A percentile compares a stretch with the other conserved stretches of the same genome.
Conservation (phyloP, 2,888 invertebrate genomes). For the Lapara coniferarum region DNA sequence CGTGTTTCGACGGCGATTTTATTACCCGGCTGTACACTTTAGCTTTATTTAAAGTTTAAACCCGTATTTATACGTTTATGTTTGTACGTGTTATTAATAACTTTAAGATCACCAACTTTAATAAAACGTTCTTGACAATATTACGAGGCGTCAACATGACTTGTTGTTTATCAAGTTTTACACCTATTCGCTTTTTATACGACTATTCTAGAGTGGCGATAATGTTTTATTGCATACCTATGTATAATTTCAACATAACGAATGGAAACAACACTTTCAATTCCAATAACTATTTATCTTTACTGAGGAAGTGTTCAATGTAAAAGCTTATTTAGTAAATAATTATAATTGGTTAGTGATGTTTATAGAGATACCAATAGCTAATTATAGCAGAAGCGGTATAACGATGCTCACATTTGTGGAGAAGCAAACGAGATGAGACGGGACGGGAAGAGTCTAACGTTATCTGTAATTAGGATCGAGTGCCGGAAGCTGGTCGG, state of each 20-base stretch:
- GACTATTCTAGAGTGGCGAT: background rate
- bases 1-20: slow-evolving; percentile 50
- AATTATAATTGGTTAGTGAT: slow-evolving; percentile 22
- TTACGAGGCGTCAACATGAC: background rate
- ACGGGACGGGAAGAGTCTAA: slow-evolving; percentile 52
- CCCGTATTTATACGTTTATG: background rate
- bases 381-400: slow-evolving; percentile 38
- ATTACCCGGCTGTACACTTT: slow-evolving; percentile 34
- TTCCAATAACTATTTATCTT: slow-evolving; percentile 16
- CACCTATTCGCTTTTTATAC: background rate
- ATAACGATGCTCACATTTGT: slow-evolving; percentile 36
- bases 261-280: slow-evolving; percentile 10
- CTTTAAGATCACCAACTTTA: background rate
- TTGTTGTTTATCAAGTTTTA: background rate
- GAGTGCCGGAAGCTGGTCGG: slow-evolving; percentile 64
- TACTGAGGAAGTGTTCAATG: slow-evolving; percentile 21
- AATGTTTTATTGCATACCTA: slow-evolving; percentile 12
- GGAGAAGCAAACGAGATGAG: slow-evolving; percentile 64
- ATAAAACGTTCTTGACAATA: background rate
- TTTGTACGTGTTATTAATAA: background rate
- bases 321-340: slow-evolving; percentile 22
- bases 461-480: slow-evolving; percentile 80
- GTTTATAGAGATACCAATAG: slow-evolving; percentile 22
- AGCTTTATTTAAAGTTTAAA: background rate
- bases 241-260: background rate